phyloP scores from a whole-genome alignment of 2,113 vertebrate species.

The Leptodactylus fuscus region DNA sequence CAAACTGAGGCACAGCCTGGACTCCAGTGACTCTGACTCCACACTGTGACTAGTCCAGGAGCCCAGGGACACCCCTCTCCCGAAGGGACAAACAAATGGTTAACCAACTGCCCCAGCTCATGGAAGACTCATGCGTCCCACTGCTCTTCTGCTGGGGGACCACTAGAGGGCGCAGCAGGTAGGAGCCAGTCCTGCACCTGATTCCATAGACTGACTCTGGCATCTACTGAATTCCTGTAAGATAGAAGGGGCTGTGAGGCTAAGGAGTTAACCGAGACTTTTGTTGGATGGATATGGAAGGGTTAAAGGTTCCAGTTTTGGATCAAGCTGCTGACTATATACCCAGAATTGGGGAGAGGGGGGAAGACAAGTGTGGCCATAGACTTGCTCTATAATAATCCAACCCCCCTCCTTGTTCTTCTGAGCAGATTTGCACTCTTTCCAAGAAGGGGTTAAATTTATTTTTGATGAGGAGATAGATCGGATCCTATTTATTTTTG shows the following conservation, averaged over 20 bases:
- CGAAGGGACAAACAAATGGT: neutral
- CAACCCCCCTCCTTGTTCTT: neutral
- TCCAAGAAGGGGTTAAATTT: slow-evolving; percentile 36
- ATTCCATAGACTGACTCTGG: neutral
- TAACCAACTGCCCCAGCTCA: neutral
- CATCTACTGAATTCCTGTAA: neutral
- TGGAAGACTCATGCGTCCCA: neutral
- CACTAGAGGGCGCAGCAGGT: slow-evolving; percentile 32
- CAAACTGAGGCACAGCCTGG: slow-evolving; percentile 84
- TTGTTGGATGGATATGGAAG: neutral
- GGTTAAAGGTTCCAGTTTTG: neutral
- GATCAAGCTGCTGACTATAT: neutral
- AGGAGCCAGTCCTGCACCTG: neutral
- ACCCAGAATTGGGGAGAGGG: neutral
- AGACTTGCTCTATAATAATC: neutral
- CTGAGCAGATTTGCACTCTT: neutral
- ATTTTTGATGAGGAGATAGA: slow-evolving; percentile 66
- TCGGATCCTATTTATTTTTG: slow-evolving; percentile 20
- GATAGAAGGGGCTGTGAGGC: neutral
- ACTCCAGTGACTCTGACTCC: slow-evolving; percentile 96
- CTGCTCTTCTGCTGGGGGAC: neutral
- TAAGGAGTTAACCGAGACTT: neutral
- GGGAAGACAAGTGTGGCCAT: neutral
- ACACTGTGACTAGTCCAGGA: slow-evolving; percentile 73
- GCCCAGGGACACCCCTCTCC: neutral